These are phyloP conservation scores for Aphelocoma californica DNA, from an alignment of 2,797 vertebrate genomes.

Conservation along the genomic window DNA sequence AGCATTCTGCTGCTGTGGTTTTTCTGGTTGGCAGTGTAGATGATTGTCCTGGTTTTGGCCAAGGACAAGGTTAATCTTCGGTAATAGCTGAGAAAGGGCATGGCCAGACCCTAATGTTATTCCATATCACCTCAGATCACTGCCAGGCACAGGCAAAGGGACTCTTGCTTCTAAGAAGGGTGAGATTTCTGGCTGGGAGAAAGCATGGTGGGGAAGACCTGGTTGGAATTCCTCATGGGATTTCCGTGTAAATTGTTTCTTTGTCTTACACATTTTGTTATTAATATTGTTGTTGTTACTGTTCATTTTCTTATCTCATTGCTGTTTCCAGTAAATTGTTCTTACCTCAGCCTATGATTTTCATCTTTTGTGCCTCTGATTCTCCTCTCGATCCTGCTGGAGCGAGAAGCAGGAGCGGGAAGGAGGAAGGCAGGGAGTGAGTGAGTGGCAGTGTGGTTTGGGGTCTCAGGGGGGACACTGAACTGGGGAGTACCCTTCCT, in stretches of 20 bases:
- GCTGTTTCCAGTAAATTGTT: background rate
- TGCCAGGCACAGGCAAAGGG: background rate
- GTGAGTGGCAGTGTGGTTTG: background rate
- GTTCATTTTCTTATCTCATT: background rate
- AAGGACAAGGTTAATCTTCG: background rate
- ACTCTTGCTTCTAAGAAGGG: background rate
- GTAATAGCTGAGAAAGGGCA: fast-evolving
- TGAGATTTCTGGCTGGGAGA: background rate
- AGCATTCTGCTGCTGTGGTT: background rate
- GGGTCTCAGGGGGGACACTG: fast-evolving
- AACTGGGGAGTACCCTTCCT: background rate
- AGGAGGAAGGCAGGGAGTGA: background rate
- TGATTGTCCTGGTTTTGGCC: background rate
- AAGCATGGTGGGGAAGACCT: background rate
- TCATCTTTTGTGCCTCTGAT: background rate
- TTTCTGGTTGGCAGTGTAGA: background rate
- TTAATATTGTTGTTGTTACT: background rate
- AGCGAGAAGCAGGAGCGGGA: background rate
- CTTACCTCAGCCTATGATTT: background rate
- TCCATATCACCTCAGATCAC: background rate
- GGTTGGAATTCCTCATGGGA: background rate
- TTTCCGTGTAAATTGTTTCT: background rate
- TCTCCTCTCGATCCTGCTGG: background rate
- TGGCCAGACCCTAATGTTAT: background rate
- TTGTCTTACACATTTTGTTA: background rate